Percentiles rank a stretch among this genome's conserved stretches.
phyloP scores from a whole-genome alignment of 2,113 vertebrate species.

The Sinocyclocheilus maitianheensis region DNA sequence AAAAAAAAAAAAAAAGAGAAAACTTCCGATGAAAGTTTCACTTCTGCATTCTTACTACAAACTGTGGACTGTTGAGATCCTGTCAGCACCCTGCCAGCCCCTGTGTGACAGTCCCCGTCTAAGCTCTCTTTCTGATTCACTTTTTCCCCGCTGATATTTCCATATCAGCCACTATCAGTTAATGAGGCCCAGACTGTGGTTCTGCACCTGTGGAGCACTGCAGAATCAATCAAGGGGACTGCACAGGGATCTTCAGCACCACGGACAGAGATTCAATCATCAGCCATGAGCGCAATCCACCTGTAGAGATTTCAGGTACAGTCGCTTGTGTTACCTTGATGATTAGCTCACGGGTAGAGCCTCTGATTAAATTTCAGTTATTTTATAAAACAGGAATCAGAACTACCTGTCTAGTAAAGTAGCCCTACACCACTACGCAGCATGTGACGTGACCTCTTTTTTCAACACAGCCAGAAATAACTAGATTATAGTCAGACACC shows the following conservation, averaged over 20 bases:
- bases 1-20: not conserved
- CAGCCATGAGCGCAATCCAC: conserved; percentile 21
- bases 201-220: conserved; percentile 58
- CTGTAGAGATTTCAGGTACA: conserved; percentile 24
- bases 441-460: not conserved
- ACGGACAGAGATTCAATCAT: conserved; percentile 56
- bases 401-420: conserved; percentile 9
- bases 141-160: conserved; percentile 65
- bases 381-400: conserved; percentile 39
- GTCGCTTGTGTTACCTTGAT: conserved; percentile 29
- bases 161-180: conserved; percentile 73
- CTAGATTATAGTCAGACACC: not conserved
- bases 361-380: conserved; percentile 27
- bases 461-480: not conserved
- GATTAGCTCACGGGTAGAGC: conserved; percentile 30
- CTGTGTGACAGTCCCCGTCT: conserved; percentile 34
- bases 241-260: conserved; percentile 57
- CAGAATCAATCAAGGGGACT: conserved; percentile 66
- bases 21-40: not conserved
- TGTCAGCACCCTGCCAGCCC: conserved; percentile 35
- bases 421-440: not conserved
- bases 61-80: conserved; percentile 24
- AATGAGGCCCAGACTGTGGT: conserved; percentile 67
- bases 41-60: conserved; percentile 14
- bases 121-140: conserved; percentile 42